Base-by-base conservation (phyloP, 2,888 invertebrate genomes). In the Polyploca ridens region DNA sequence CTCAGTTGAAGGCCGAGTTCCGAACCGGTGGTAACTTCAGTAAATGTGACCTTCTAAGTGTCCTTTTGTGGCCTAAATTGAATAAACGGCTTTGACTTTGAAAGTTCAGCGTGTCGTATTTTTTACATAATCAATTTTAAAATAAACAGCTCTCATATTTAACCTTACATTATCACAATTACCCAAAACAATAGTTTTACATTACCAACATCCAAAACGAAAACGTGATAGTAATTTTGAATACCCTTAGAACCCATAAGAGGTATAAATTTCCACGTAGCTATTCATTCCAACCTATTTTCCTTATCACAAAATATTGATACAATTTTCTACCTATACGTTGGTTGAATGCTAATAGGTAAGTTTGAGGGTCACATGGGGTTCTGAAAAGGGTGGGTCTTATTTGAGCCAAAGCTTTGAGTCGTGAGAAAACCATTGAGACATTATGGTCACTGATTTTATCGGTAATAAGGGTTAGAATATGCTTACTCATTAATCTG, bases 291-390 rank as follows among this genome's bases (percentile, higher is more conserved):
- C 57, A 41, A 8, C 38, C 19, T 19, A 7, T 14, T 41, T 19
- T 60, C 41, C 60, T 16, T 41, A 60, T 60, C 38, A 14, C 38
- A 61, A 61, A 61, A 61, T 60, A 61, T 61, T 60, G 60, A 60
- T 60, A 60, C 60, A 60, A 60, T 60, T 60, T 38, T 38, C 38
- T 11, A 4, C 14, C 10, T 3, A 33, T 16, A 16, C 41, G 60
- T 10, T 10, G n/a, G 38, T n/a, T 5, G 60, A 60, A 60, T 60
- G 41, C 38, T 60, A 41, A 60, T 19, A 49, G 1, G 6, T 27
- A 5, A 8, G n/a, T 16, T 41, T 41, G 16, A 7, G 14, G 35
- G 16, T 60, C 41, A 59, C 59, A 59, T 49, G 16, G 16, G 49
- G 6, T 14, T 1, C 4, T 46, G 46, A 46, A n/a, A n/a, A 16